Conservation (phyloP, 92 coral and sea anemone species). For the Zoanthus sansibaricus region DNA sequence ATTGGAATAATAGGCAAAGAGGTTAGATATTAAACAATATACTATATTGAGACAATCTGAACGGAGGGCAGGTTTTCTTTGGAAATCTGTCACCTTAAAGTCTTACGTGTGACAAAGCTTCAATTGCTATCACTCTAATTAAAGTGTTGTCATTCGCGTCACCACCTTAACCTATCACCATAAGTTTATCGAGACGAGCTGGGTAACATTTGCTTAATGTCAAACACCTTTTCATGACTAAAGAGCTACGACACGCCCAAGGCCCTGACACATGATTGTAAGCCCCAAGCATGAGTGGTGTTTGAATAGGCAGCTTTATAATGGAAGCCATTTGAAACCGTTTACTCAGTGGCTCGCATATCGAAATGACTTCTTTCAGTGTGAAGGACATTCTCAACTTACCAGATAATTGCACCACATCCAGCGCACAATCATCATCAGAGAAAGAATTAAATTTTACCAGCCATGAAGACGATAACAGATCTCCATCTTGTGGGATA, state of each 20-base stretch:
- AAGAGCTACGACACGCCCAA: constrained; percentile 95
- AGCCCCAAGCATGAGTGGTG: constrained; percentile 85
- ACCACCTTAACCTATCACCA: constrained; percentile 97
- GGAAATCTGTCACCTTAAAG: constrained; percentile 83
- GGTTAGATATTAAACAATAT: constrained; percentile 59
- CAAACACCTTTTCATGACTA: constrained; percentile 95
- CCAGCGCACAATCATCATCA: constrained; percentile 79
- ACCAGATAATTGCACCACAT: constrained; percentile 75
- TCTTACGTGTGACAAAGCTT: constrained; percentile 89
- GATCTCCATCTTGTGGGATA: constrained; percentile 83
- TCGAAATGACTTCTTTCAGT: constrained; percentile 95
- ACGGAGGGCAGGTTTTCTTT: constrained; percentile 60
- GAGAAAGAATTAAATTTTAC: constrained; percentile 76
- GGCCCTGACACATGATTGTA: constrained; percentile 82
- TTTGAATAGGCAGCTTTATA: constrained; percentile 67
- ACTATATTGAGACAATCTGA: constrained; percentile 56
- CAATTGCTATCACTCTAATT: constrained; percentile 98
- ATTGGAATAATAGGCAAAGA: constrained; percentile 61
- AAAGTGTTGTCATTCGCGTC: constrained; percentile 96
- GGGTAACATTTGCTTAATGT: constrained; percentile 96
- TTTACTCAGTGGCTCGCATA: constrained; percentile 60
- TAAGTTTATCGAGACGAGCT: constrained; percentile 92
- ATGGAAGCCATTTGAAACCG: constrained; percentile 89
- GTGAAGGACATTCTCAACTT: constrained; percentile 96
- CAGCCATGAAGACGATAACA: constrained; percentile 77